phyloP scores from a whole-genome alignment of 2,888 invertebrate genomes.

The Patella pellucida region DNA sequence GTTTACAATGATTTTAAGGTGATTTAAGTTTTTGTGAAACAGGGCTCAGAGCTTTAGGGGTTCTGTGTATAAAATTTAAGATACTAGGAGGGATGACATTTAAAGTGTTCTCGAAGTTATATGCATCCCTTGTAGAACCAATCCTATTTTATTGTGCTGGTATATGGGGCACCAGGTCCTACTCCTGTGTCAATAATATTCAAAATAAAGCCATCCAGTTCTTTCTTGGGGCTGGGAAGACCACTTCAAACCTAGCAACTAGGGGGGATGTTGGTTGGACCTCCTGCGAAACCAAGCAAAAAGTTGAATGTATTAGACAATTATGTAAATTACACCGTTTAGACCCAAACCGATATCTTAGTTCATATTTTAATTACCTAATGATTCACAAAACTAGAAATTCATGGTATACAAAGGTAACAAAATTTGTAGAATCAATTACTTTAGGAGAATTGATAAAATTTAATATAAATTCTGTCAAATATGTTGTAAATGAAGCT shows the following conservation, averaged over 20 bases:
- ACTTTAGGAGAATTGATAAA: background rate
- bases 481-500: background rate
- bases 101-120: background rate
- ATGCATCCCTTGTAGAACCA: background rate
- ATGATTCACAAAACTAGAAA: background rate
- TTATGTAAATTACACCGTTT: background rate
- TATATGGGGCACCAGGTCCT: background rate
- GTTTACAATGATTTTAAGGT: too few relatives aligned
- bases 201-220: background rate
- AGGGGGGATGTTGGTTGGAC: background rate
- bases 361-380: background rate
- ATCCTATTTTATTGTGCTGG: background rate
- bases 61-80: background rate
- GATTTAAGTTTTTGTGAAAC: too few relatives aligned
- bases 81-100: background rate
- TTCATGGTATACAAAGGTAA: background rate
- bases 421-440: background rate
- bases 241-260: background rate
- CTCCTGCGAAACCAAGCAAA: background rate
- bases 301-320: background rate
- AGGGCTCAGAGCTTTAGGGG: slow-evolving; percentile 1
- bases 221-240: background rate
- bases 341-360: background rate
- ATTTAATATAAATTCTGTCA: background rate
- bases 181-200: background rate